These are phyloP conservation scores for Rhyzopertha dominica DNA, from an alignment of 1,140 invertebrate genomes.

Conservation along the genomic window DNA sequence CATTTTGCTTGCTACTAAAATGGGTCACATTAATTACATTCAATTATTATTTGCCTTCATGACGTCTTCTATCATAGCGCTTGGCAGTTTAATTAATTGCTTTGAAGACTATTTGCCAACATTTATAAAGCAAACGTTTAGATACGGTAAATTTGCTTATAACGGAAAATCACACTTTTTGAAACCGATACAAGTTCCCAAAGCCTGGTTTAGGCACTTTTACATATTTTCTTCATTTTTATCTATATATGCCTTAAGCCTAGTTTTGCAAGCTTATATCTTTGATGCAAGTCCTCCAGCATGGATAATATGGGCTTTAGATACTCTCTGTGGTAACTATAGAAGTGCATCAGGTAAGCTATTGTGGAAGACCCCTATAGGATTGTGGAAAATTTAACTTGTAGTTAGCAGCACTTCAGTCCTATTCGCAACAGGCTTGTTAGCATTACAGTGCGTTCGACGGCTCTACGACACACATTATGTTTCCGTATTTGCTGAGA, in stretches of 20 bases:
- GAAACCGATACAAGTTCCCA: slow-evolving; percentile 59
- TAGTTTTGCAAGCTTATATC: slow-evolving; percentile 50
- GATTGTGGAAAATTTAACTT: slow-evolving; percentile 34
- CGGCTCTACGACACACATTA: slow-evolving; percentile 73
- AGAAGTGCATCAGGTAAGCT: slow-evolving; percentile 53
- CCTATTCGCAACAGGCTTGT: slow-evolving; percentile 54
- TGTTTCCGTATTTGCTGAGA: slow-evolving; percentile 71
- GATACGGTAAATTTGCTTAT: slow-evolving; percentile 64
- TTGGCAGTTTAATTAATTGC: slow-evolving; percentile 56
- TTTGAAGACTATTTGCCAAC: slow-evolving; percentile 59
- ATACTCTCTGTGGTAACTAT: slow-evolving; percentile 48
- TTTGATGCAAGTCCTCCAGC: slow-evolving; percentile 45
- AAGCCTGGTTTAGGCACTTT: slow-evolving; percentile 71
- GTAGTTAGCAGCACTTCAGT: slow-evolving; percentile 54
- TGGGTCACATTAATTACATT: slow-evolving; percentile 26
- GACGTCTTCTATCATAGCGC: slow-evolving; percentile 43
- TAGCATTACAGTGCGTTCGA: slow-evolving; percentile 64
- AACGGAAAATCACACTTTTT: slow-evolving; percentile 49
- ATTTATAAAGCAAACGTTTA: slow-evolving; percentile 55
- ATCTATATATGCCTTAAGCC: slow-evolving; percentile 47
- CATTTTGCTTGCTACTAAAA: slow-evolving; percentile 1
- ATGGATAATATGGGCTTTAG: slow-evolving; percentile 47
- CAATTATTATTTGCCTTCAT: slow-evolving; percentile 28
- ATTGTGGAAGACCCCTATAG: slow-evolving; percentile 20
- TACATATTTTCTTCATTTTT: slow-evolving; percentile 59